These are phyloP conservation scores for Drosophila aldrichi DNA, from an alignment of 2,888 invertebrate genomes.

Conservation along the genomic window DNA sequence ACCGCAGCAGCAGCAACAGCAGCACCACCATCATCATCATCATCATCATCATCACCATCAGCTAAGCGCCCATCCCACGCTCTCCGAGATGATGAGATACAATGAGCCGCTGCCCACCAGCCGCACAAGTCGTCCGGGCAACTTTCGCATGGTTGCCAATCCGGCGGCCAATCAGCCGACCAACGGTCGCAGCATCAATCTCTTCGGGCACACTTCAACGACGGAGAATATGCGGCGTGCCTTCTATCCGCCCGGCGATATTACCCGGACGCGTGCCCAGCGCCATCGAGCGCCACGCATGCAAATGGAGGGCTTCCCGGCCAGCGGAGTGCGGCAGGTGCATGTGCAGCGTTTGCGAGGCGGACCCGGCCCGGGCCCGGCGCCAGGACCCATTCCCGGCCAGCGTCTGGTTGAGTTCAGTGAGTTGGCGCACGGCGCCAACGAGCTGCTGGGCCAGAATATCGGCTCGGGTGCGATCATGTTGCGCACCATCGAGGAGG, in stretches of 20 bases:
- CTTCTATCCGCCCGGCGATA: slow-evolving; percentile 24
- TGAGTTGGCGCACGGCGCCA: slow-evolving; percentile 23
- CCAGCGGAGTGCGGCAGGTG: slow-evolving; percentile 23
- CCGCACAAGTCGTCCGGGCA: slow-evolving; percentile 24
- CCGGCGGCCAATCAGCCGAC: slow-evolving; percentile 15
- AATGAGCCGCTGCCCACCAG: slow-evolving; percentile 41
- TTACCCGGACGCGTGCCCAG: slow-evolving; percentile 13
- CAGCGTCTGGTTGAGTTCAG: slow-evolving; percentile 40
- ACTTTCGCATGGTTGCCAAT: slow-evolving; percentile 20
- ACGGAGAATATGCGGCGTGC: slow-evolving; percentile 29
- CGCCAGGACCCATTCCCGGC: not conserved
- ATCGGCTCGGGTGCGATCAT: slow-evolving; percentile 11
- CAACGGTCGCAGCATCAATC: slow-evolving; percentile 41
- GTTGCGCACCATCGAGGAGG: slow-evolving; percentile 46
- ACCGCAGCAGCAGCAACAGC: slow-evolving; percentile 15
- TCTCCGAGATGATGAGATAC: slow-evolving; percentile 37
- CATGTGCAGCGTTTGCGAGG: slow-evolving; percentile 35
- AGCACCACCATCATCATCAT: slow-evolving; percentile 1
- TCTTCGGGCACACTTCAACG: slow-evolving; percentile 20
- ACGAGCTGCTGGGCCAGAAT: slow-evolving; percentile 21
- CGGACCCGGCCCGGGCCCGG: slow-evolving; percentile 16
- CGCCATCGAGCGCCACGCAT: slow-evolving; percentile 24
- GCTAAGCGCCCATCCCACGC: slow-evolving; percentile 2
- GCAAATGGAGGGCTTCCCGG: slow-evolving; percentile 25
- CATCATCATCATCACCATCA: not conserved